Base-by-base conservation (phyloP, 2,797 vertebrate species). In the Myotis findleyi region DNA sequence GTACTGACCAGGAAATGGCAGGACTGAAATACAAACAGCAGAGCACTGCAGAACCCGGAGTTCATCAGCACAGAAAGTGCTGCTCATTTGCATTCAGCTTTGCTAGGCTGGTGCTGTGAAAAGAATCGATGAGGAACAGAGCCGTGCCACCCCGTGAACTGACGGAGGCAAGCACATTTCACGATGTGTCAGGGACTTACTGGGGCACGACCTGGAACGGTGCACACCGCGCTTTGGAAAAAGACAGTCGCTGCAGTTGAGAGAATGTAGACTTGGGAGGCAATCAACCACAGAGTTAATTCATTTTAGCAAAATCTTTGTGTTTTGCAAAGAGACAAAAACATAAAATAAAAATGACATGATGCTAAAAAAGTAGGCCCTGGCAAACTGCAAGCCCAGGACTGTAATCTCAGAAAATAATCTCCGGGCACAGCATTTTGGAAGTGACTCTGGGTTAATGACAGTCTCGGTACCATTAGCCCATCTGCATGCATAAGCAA, bases 331-430 rank as follows among this genome's bases (percentile, higher is more conserved):
- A 87, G 53, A 85, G 47, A 72, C 13, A 3, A 53, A 87, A 87
- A 87, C 23, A 57, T 57, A 79, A 80, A 92, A 79, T 92, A 80
- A 81, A 92, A 51, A 30, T 69, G 88, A 64, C 62, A 62, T 92
- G 41, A 36, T 2, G 0, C 36, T 93, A 38, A 93, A 93, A 92
- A 75, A 59, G 25, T 68, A 97, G 92, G 84, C 83, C 83, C 68
- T 36, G 49, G 36, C 51, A 53, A 93, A 59, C 87, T 89, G 75
- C 89, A 96, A 94, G 55, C 64, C 51, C 17, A 84, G 92, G 44
- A 87, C 55, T 87, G 16, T 95, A 92, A 97, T 96, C 95, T 96
- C 38, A 82, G 90, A 82, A 96, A 95, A 93, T 87, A 88, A 96
- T 95, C 84, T 83, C 55, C 53, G 12, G 0, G 84, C 4, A 3